Evolutionary conservation across 1,140 invertebrate species (phyloP).

Genomic region (Drosophila hydei): DNA sequence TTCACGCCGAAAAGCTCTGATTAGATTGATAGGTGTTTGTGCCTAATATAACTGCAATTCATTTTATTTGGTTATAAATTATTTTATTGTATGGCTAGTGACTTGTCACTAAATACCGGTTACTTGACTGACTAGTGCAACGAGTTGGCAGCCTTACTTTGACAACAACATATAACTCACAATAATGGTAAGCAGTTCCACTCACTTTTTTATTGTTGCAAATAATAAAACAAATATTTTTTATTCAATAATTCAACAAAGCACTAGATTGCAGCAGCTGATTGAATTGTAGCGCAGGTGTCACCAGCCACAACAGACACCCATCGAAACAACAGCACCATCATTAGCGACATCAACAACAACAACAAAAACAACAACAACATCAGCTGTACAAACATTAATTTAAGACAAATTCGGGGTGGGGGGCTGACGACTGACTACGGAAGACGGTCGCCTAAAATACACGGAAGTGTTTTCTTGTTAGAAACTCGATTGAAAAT

Average conservation of each 20-base stretch:
- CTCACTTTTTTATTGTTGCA: conserved; percentile 14
- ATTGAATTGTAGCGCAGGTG: conserved; percentile 16
- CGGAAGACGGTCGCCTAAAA: conserved; percentile 25
- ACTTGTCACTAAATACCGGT: conserved; percentile 18
- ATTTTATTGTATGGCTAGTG: neutral
- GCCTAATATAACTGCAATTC: no score
- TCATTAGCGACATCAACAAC: neutral
- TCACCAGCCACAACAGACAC: conserved; percentile 22
- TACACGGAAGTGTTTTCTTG: conserved; percentile 29
- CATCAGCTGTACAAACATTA: conserved; percentile 6
- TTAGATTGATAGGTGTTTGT: no score
- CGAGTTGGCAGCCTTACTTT: conserved; percentile 25
- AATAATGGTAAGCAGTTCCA: conserved; percentile 43
- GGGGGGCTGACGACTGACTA: conserved; percentile 27
- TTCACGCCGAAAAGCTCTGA: no score
- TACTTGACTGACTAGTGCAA: conserved; percentile 2
- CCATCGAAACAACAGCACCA: conserved; percentile 1
- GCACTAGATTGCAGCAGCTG: conserved; percentile 18
- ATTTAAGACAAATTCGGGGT: conserved; percentile 1
- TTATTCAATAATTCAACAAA: conserved; percentile 19
- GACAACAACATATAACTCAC: conserved; percentile 35
- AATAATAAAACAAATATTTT: conserved; percentile 3
- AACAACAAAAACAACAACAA: conserved; percentile 18
- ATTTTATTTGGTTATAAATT: no score
- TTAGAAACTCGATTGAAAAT: conserved; percentile 40